Percentiles rank a stretch among this genome's conserved stretches.
Evolutionary conservation across 2,113 vertebrate species (phyloP).

Genomic region (Fulmarus glacialis): DNA sequence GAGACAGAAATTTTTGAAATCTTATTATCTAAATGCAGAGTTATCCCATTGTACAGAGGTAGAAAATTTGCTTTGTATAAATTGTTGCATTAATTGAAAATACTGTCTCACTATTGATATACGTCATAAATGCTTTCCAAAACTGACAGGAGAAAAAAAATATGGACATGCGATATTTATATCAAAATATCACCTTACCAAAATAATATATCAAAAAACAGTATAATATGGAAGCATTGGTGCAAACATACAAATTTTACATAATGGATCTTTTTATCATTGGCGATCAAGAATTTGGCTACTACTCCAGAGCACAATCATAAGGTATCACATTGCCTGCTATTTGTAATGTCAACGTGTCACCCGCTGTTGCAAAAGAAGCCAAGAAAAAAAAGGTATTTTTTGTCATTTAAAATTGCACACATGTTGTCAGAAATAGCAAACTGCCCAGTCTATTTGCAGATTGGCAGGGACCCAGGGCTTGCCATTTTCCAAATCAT

Average conservation of each 20-base stretch:
- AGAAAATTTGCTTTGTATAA: neutral
- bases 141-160: neutral
- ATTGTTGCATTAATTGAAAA: neutral
- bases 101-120: neutral
- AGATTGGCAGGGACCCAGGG: neutral
- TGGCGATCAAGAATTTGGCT: neutral
- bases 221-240: neutral
- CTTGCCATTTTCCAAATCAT: neutral
- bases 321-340: neutral
- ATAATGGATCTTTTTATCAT: neutral
- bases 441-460: neutral
- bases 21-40: neutral
- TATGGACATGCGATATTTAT: neutral
- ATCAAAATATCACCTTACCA: neutral
- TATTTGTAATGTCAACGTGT: neutral
- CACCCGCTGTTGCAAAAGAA: neutral
- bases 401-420: neutral
- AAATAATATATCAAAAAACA: neutral
- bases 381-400: fast-evolving
- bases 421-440: neutral
- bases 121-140: neutral
- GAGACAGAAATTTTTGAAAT: neutral
- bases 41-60: neutral
- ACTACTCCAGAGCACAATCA: neutral
- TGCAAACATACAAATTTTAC: neutral